Evolutionary conservation across 1,140 invertebrate genomes (phyloP).

Genomic region (Macrotrachela quadricornifera): DNA sequence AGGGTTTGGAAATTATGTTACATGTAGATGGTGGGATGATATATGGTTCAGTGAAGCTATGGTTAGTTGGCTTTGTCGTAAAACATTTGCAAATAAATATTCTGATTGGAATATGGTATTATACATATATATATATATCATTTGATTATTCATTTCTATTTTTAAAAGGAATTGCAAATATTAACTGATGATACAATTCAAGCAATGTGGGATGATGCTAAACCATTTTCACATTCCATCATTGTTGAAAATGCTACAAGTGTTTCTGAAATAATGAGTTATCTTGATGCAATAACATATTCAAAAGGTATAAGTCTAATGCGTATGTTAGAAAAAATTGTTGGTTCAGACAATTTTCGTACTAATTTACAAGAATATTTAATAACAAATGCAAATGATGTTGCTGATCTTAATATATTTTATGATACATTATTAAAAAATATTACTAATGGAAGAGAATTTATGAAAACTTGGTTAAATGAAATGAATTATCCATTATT

Average conservation of each 20-base stretch:
- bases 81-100: conserved; percentile 2
- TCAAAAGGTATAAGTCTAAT: conserved; percentile 1
- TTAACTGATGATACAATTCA: not conserved
- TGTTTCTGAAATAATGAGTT: no score
- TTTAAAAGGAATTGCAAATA: no score
- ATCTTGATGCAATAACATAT: conserved; percentile 2
- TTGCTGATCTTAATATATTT: no score
- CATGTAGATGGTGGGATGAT: conserved; percentile 30
- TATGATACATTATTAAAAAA: no score
- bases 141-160: not conserved
- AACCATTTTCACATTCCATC: conserved; percentile 3
- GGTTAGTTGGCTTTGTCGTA: conserved; percentile 2
- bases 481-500: conserved; percentile 8
- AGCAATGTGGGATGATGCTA: conserved; percentile 8
- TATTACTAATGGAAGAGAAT: not conserved
- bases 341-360: conserved; percentile 1
- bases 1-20: conserved; percentile 9
- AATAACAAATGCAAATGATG: no score
- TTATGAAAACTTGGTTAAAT: conserved; percentile 4
- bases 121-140: not conserved
- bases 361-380: not conserved
- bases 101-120: conserved; percentile 1
- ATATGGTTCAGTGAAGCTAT: conserved; percentile 32
- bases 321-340: conserved; percentile 3
- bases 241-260: not conserved